phyloP scores from a whole-genome alignment of 1,140 invertebrate species.

The Danaus melanippus region DNA sequence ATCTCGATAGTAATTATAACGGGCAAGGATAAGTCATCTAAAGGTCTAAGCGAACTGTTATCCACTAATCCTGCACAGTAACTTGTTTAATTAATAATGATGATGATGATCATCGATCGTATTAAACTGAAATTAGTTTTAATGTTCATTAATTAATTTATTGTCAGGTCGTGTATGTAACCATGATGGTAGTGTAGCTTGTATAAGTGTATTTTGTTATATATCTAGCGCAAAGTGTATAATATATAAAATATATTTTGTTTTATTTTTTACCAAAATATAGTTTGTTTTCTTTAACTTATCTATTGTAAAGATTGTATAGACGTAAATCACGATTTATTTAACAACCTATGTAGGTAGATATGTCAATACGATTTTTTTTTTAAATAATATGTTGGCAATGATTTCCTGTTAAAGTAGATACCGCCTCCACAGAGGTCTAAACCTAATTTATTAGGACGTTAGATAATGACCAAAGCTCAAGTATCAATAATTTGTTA shows the following conservation, averaged over 20 bases:
- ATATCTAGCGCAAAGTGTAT: slow-evolving; percentile 61
- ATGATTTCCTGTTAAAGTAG: background rate
- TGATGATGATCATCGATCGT: background rate
- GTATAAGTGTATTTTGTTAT: slow-evolving; percentile 62
- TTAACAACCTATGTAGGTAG: slow-evolving; percentile 4
- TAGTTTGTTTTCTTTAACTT: slow-evolving; percentile 38
- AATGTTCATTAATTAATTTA: slow-evolving; percentile 45
- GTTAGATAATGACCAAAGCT: slow-evolving; percentile 33
- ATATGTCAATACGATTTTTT: slow-evolving; percentile 10
- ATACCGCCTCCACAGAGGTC: no score
- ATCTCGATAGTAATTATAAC: no score
- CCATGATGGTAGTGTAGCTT: slow-evolving; percentile 47
- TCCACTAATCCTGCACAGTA: slow-evolving; percentile 11
- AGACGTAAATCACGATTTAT: slow-evolving; percentile 19
- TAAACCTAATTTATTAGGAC: no score
- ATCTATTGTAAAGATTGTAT: slow-evolving; percentile 43
- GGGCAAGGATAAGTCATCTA: no score
- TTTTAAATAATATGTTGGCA: slow-evolving; percentile 12
- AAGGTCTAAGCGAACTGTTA: no score
- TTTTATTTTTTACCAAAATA: slow-evolving; percentile 25
- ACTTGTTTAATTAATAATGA: slow-evolving; percentile 12
- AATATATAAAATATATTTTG: slow-evolving; percentile 47
- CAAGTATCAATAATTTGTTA: slow-evolving; percentile 25
- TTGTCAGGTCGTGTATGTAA: slow-evolving; percentile 42
- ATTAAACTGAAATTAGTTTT: slow-evolving; percentile 11